A percentile compares a stretch with the other conserved stretches of the same genome.
Evolutionary conservation across 1,140 invertebrate species (phyloP).

Genomic region (Callitettix versicolor): DNA sequence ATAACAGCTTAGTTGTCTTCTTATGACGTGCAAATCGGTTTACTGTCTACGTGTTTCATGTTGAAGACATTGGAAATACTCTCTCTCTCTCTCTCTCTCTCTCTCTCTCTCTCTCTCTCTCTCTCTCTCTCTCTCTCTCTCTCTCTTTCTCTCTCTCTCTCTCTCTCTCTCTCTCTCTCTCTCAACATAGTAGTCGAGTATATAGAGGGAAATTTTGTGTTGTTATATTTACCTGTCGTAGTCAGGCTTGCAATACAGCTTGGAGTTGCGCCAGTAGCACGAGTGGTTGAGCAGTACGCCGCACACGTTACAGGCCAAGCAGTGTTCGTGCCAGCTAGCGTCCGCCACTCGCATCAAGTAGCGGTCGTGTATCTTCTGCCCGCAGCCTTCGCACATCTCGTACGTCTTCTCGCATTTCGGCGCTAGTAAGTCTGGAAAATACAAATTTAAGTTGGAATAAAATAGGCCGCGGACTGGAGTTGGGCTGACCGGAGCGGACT

Average conservation of each 20-base stretch:
- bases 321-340: slow-evolving; percentile 86
- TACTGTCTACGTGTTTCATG: too few relatives aligned
- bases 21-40: too few relatives aligned
- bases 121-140: too few relatives aligned
- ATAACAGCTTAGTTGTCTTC: too few relatives aligned
- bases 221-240: slow-evolving; percentile 77
- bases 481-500: not conserved
- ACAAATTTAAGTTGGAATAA: not conserved
- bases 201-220: too few relatives aligned
- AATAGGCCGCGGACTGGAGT: not conserved
- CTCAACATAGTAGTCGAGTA: too few relatives aligned
- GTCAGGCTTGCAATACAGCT: slow-evolving; percentile 90
- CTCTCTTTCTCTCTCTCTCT: too few relatives aligned
- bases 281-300: slow-evolving; percentile 72
- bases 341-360: slow-evolving; percentile 88
- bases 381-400: slow-evolving; percentile 78
- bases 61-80: too few relatives aligned
- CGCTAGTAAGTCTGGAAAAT: slow-evolving; percentile 8
- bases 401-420: slow-evolving; percentile 23
- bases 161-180: too few relatives aligned
- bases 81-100: too few relatives aligned
- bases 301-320: slow-evolving; percentile 83
- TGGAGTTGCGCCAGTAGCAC: slow-evolving; percentile 82
- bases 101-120: too few relatives aligned
- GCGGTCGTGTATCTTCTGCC: slow-evolving; percentile 81